A percentile compares a stretch with the other conserved stretches of the same genome.
Conservation (phyloP, 2,797 vertebrate genomes). For the Sardinella longiceps region DNA sequence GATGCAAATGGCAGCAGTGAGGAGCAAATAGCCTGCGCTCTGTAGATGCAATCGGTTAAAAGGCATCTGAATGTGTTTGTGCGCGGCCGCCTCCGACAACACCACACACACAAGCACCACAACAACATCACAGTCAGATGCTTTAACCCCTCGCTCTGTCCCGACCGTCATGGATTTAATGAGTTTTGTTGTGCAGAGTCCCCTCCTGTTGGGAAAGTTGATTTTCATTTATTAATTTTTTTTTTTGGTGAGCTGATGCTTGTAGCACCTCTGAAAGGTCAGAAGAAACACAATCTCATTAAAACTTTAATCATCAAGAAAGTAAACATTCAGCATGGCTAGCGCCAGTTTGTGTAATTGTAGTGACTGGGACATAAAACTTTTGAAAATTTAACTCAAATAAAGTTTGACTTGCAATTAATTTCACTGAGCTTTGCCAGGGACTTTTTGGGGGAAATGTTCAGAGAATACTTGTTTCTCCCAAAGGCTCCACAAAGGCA, state of each 20-base stretch:
- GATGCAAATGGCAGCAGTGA: slow-evolving; percentile 36
- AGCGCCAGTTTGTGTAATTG: neutral
- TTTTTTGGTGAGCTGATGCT: neutral
- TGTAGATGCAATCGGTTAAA: neutral
- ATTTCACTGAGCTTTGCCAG: neutral
- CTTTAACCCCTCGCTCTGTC: neutral
- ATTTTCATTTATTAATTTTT: neutral
- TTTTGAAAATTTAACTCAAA: neutral
- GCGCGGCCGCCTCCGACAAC: neutral
- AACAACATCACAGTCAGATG: slow-evolving; percentile 16
- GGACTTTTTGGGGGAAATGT: neutral
- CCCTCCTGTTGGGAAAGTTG: slow-evolving; percentile 10
- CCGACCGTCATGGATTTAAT: neutral
- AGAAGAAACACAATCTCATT: slow-evolving; percentile 21
- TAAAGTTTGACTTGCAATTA: neutral
- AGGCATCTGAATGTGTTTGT: slow-evolving; percentile 11
- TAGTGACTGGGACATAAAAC: neutral
- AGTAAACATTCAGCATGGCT: slow-evolving; percentile 2
- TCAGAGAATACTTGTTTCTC: slow-evolving; percentile 10
- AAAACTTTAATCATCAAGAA: slow-evolving; percentile 22
- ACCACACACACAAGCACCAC: neutral
- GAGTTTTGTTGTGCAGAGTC: neutral
- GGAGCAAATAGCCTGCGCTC: slow-evolving; percentile 16
- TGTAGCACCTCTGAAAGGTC: slow-evolving; percentile 23
- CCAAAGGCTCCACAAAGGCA: neutral